Conservation (phyloP, 2,113 vertebrate species). For the Coracopsis vasa region DNA sequence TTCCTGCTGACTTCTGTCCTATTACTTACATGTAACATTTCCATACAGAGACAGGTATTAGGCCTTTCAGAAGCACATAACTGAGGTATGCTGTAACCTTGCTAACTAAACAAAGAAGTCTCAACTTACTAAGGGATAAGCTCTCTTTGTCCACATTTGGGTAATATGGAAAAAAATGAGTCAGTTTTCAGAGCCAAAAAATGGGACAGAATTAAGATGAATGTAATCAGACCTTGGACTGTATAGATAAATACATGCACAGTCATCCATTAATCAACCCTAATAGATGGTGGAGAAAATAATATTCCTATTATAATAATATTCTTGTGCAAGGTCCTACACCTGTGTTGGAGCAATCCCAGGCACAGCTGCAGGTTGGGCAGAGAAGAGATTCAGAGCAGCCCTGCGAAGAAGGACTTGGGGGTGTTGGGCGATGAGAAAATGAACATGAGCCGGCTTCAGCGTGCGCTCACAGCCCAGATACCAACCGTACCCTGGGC, state of each 20-base stretch:
- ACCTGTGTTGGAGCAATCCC: no score
- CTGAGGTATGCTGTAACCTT: background rate
- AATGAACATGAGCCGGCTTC: no score
- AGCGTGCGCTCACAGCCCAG: no score
- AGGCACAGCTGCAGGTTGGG: no score
- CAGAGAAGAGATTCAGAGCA: no score
- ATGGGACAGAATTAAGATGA: background rate
- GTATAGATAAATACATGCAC: background rate
- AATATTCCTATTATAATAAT: background rate
- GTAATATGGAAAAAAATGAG: background rate
- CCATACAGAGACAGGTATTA: background rate
- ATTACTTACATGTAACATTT: background rate
- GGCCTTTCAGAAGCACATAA: background rate
- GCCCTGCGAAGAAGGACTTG: no score
- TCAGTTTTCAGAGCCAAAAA: background rate
- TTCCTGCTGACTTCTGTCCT: background rate
- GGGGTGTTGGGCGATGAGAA: no score
- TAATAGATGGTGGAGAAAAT: background rate
- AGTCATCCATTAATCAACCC: background rate
- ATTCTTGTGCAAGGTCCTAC: no score
- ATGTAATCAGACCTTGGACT: background rate
- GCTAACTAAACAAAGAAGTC: background rate
- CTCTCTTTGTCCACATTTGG: background rate
- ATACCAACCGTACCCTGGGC: no score
- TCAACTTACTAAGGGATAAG: fast-evolving